Evolutionary conservation across 2,888 invertebrate species (phyloP).

Genomic region (Tortricodes alternella): DNA sequence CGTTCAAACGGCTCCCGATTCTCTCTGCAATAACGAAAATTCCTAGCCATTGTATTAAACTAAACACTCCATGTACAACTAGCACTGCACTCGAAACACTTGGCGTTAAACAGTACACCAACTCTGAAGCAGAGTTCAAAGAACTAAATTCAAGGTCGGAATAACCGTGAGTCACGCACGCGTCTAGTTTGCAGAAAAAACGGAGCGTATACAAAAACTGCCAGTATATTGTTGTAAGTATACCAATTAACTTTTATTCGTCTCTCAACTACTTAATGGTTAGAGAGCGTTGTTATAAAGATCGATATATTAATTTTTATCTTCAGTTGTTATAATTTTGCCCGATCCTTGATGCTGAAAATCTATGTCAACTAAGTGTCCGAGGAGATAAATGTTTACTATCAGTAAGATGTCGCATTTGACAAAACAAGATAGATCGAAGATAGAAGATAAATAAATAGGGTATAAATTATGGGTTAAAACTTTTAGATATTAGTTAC

Average conservation of each 20-base stretch:
- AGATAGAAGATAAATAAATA: no score
- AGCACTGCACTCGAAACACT: not conserved
- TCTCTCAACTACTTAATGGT: not conserved
- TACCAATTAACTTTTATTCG: constrained; percentile 32
- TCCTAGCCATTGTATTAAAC: constrained; percentile 32
- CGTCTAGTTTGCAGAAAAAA: constrained; percentile 47
- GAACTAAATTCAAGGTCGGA: constrained; percentile 67
- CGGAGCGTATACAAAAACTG: constrained; percentile 39
- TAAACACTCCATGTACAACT: constrained; percentile 27
- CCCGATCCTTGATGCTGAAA: not conserved
- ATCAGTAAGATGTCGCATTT: not conserved
- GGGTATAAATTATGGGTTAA: not conserved
- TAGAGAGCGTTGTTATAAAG: not conserved
- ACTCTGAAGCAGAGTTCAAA: constrained; percentile 60
- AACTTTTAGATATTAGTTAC: not conserved
- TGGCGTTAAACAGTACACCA: constrained; percentile 7
- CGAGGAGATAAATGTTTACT: not conserved
- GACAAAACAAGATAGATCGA: not conserved
- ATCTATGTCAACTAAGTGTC: constrained; percentile 10
- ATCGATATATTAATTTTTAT: not conserved
- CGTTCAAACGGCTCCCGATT: constrained; percentile 67
- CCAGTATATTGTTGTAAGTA: constrained; percentile 30
- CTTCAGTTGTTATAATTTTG: not conserved
- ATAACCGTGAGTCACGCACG: constrained; percentile 59
- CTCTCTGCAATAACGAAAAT: constrained; percentile 55